Percentiles rank a stretch among this genome's conserved stretches.
Evolutionary conservation across 2,113 vertebrate genomes (phyloP).

Genomic region (Cyrtonyx montezumae): DNA sequence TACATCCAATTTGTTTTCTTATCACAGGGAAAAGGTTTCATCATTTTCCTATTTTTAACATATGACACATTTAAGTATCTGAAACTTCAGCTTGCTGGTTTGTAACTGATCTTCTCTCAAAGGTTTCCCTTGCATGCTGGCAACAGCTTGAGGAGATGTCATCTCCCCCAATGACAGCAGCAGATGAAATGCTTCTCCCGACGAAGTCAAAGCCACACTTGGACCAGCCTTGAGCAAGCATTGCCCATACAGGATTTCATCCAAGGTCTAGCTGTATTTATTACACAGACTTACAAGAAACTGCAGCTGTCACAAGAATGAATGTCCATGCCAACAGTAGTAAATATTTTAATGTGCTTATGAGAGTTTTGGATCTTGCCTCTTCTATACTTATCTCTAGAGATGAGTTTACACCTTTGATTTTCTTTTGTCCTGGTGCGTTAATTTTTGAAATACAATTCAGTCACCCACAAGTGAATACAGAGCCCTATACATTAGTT

Average conservation of each 20-base stretch:
- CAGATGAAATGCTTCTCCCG: neutral
- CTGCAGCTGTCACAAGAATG: neutral
- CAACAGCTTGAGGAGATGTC: neutral
- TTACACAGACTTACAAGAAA: neutral
- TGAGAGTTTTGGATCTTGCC: neutral
- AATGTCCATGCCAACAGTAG: neutral
- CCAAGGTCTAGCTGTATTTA: neutral
- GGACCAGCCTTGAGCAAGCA: neutral
- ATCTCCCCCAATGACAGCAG: neutral
- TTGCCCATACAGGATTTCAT: neutral
- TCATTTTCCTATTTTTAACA: neutral
- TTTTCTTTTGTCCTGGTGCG: neutral
- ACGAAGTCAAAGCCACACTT: neutral
- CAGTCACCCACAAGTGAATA: neutral
- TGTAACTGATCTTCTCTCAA: neutral
- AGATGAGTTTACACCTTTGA: neutral
- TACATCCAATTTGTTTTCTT: neutral
- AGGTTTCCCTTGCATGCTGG: neutral
- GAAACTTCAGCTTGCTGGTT: neutral
- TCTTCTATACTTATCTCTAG: neutral
- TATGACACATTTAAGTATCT: neutral
- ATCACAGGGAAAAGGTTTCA: neutral
- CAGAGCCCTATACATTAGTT: neutral
- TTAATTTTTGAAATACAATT: slow-evolving; percentile 2
- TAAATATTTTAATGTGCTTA: neutral